Percentiles rank a stretch among this genome's conserved stretches.
phyloP scores from a whole-genome alignment of 2,113 vertebrate species.

The Electrona antarctica region DNA sequence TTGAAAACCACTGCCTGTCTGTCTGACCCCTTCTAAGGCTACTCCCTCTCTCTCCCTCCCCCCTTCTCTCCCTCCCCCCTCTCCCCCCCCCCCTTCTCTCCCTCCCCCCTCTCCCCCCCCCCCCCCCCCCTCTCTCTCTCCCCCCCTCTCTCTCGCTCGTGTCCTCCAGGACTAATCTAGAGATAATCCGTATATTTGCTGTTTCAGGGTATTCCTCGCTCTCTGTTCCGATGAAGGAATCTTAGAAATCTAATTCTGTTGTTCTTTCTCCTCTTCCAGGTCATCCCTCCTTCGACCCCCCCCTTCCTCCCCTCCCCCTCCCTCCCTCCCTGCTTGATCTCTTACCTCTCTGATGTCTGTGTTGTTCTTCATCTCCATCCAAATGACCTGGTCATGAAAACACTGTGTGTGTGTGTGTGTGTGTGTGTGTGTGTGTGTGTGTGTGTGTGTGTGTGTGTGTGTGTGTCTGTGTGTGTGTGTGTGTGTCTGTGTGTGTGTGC shows the following conservation, averaged over 20 bases:
- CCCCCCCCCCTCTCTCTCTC: background rate
- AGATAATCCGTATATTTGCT: background rate
- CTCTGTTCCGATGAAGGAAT: background rate
- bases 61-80: background rate
- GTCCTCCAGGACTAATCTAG: background rate
- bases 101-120: too few species aligned
- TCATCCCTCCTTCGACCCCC: constrained; percentile 10
- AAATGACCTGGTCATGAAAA: constrained; percentile 42
- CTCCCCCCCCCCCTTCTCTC: background rate
- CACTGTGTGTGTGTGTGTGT: constrained; percentile 10
- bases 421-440: background rate
- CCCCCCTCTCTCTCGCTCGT: background rate
- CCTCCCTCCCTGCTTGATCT: background rate
- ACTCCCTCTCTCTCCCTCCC: background rate
- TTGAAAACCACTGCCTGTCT: background rate
- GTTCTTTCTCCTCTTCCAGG: too few species aligned
- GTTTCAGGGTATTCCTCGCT: too few species aligned
- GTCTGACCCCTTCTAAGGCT: background rate
- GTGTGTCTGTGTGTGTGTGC: background rate
- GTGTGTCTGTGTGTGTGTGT: background rate
- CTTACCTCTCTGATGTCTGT: constrained; percentile 17
- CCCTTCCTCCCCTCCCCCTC: constrained; percentile 6
- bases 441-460: too few species aligned
- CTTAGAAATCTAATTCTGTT: too few species aligned
- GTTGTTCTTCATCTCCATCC: constrained; percentile 48